Evolutionary conservation across 1,140 invertebrate species (phyloP), one percentile per base, ranked within the genome.

Genomic region (Teleopsis dalmanni): DNA sequence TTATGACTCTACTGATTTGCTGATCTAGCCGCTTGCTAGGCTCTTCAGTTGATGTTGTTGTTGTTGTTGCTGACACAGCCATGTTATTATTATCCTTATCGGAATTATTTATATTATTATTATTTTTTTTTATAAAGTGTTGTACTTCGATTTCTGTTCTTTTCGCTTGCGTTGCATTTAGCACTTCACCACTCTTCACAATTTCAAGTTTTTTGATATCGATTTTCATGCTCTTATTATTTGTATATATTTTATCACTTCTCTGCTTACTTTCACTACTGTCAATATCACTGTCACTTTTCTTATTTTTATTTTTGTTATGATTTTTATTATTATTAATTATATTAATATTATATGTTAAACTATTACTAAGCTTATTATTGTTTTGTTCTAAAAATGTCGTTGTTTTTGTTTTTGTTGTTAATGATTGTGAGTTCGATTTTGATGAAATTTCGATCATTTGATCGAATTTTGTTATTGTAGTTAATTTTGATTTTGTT

Each of bases 381-480:
- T 37, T 14, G n/a, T 19, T 18, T 4, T 29, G 13, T 16, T 29
- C 31, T 19, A 27, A n/a, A 31, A 18, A 14, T 16, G 21, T 43
- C 26, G 37, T 4, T 48, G 47, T 40, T 42, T 27, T 48, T 33
- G 34, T 18, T 18, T 14, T 23, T 37, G 47, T 14, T 38, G 34
- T 25, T 47, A 26, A 11, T 35, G 11, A 25, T 34, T 1, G 22
- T 45, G 34, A 27, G 34, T 22, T 22, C 31, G 48, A 31, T 45
- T 48, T 46, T 46, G 50, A 4, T 16, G 43, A 48, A 43, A 59
- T 56, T 49, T 61, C 61, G 51, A 48, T 54, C 43, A 61, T 55
- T 53, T 57, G 61, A 50, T 55, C 53, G 59, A 65, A 56, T 53
- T 59, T 57, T 44, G 56, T 49, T 31, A 21, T 14, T 31, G 26